Conservation (phyloP, 2,888 invertebrate genomes). For the Ferrisia virgata region DNA sequence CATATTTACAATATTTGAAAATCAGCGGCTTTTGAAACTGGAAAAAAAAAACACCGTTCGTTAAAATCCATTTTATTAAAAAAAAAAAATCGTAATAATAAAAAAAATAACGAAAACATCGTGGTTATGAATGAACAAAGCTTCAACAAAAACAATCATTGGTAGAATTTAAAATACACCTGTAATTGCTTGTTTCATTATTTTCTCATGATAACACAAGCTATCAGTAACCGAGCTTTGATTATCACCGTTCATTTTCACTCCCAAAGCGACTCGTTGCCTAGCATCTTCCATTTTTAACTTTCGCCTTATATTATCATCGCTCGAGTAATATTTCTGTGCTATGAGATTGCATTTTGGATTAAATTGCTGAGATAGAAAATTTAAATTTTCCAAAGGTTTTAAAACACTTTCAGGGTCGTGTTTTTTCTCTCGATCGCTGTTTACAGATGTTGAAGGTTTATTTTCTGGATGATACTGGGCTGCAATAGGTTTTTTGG, state of each 20-base stretch:
- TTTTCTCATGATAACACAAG: slow-evolving; percentile 17
- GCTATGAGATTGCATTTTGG: neutral
- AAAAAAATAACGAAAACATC: neutral
- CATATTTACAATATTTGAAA: neutral
- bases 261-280: neutral
- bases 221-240: neutral
- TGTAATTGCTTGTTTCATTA: slow-evolving; percentile 39
- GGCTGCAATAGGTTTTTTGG: neutral
- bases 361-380: neutral
- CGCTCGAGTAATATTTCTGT: neutral
- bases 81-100: too few species aligned
- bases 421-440: neutral
- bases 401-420: neutral
- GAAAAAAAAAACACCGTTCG: neutral
- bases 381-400: neutral
- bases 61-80: neutral
- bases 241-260: neutral
- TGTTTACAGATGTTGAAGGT: neutral
- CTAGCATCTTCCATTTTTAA: neutral
- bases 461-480: neutral
- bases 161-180: slow-evolving; percentile 13
- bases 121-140: neutral
- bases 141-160: neutral
- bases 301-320: neutral
- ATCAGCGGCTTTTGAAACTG: neutral